A percentile compares a stretch with the other conserved stretches of the same genome.
phyloP scores from a whole-genome alignment of 2,888 invertebrate species.

The Ormyrus thymus region DNA sequence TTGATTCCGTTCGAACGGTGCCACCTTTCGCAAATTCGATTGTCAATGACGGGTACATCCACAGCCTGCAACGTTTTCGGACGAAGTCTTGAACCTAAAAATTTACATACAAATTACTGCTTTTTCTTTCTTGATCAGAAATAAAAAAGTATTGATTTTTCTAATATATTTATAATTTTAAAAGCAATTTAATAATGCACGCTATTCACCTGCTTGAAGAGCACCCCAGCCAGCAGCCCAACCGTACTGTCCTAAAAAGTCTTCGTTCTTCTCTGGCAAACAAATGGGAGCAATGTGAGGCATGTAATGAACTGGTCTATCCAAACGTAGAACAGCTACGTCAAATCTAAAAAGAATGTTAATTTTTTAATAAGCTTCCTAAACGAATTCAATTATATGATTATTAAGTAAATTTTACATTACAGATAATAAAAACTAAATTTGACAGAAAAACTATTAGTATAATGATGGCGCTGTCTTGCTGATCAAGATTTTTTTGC shows the following conservation, averaged over 20 bases:
- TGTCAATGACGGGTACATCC: conserved; percentile 94
- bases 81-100: conserved; percentile 86
- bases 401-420: background rate
- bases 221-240: conserved; percentile 97
- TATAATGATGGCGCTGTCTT: no score
- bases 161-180: background rate
- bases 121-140: background rate
- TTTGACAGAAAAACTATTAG: no score
- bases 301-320: conserved; percentile 92
- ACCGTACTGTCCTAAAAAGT: conserved; percentile 92
- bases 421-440: background rate
- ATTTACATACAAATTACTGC: background rate
- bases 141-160: background rate
- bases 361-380: no score
- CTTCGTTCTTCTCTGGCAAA: conserved; percentile 91
- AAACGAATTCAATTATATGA: background rate
- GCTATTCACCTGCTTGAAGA: conserved; percentile 78
- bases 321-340: conserved; percentile 91
- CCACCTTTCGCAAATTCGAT: conserved; percentile 84
- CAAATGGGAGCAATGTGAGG: conserved; percentile 94
- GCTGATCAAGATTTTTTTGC: no score
- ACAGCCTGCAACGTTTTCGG: conserved; percentile 94
- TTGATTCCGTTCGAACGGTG: conserved; percentile 86
- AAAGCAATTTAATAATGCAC: background rate
- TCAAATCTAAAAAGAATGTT: conserved; percentile 80